Evolutionary conservation across 2,888 invertebrate species (phyloP).

Genomic region (Spodoptera littoralis): DNA sequence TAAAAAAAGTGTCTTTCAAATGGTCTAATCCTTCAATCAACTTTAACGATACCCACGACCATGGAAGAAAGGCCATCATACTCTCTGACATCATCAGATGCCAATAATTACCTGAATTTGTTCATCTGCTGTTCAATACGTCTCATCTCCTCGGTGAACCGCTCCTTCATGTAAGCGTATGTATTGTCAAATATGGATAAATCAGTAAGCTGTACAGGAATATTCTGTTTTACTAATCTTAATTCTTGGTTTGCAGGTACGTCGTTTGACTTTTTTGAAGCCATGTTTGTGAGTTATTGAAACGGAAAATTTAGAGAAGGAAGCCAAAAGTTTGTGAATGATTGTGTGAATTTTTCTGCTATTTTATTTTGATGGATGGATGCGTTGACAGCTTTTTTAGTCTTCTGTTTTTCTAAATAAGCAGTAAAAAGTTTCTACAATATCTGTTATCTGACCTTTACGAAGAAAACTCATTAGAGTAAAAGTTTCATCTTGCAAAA

Average conservation of each 20-base stretch:
- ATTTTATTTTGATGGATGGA: background rate
- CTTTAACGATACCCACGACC: too few relatives aligned
- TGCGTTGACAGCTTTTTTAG: background rate
- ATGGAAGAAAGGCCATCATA: too few relatives aligned
- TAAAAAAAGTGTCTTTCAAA: too few relatives aligned
- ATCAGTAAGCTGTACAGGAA: slow-evolving; percentile 66
- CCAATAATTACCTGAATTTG: slow-evolving; percentile 64
- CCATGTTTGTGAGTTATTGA: slow-evolving; percentile 17
- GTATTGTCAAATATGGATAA: slow-evolving; percentile 65
- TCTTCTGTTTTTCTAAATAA: too few relatives aligned
- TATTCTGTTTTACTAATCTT: slow-evolving; percentile 37
- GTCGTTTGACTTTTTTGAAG: background rate
- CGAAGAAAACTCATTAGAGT: too few relatives aligned
- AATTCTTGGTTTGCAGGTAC: slow-evolving; percentile 14
- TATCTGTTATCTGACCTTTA: too few relatives aligned
- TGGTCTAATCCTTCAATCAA: too few relatives aligned
- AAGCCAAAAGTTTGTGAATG: too few relatives aligned
- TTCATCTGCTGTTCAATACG: slow-evolving; percentile 71
- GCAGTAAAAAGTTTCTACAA: background rate
- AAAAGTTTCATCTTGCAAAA: too few relatives aligned
- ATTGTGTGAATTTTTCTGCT: too few relatives aligned
- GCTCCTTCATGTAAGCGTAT: slow-evolving; percentile 65
- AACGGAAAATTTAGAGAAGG: too few relatives aligned
- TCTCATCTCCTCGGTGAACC: slow-evolving; percentile 70
- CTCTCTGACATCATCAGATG: too few relatives aligned